Percentiles rank a stretch among this genome's conserved stretches.
Evolutionary conservation across 1,140 invertebrate species (phyloP).

Genomic region (Drosophila bipectinata): DNA sequence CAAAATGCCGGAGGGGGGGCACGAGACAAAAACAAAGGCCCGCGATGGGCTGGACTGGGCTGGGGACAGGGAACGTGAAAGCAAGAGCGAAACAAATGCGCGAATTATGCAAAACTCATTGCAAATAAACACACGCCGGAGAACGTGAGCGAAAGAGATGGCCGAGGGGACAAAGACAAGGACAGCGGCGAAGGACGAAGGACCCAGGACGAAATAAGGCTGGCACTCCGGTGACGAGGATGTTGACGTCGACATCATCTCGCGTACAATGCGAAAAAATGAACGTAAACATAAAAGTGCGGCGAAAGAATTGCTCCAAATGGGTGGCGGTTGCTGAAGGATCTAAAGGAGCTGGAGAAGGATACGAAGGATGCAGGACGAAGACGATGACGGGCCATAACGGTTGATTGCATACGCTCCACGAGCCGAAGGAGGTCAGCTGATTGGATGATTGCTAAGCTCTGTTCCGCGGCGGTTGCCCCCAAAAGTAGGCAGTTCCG

Average conservation of each 20-base stretch:
- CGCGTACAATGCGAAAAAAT: constrained; percentile 70
- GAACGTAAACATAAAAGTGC: constrained; percentile 76
- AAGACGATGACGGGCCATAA: constrained; percentile 43
- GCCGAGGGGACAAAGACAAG: background rate
- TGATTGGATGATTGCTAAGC: constrained; percentile 73
- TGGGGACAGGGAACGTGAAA: background rate
- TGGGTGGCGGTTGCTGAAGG: constrained; percentile 5
- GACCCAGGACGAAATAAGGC: constrained; percentile 27
- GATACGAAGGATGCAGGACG: background rate
- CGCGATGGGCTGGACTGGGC: background rate
- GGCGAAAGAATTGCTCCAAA: constrained; percentile 64
- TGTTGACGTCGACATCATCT: constrained; percentile 75
- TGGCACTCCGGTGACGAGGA: constrained; percentile 67
- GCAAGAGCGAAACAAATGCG: constrained; percentile 73
- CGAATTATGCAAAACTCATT: constrained; percentile 81
- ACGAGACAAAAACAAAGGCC: constrained; percentile 39
- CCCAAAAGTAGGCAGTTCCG: constrained; percentile 53
- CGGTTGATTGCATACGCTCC: constrained; percentile 72
- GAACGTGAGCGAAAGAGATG: constrained; percentile 14
- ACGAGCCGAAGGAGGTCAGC: constrained; percentile 62
- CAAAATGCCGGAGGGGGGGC: constrained; percentile 59
- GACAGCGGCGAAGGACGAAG: background rate
- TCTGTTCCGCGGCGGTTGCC: constrained; percentile 28
- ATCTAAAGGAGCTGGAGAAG: background rate
- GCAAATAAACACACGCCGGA: constrained; percentile 71